A percentile compares a stretch with the other conserved stretches of the same genome.
phyloP scores from a whole-genome alignment of 2,113 vertebrate genomes.

The Otolemur garnettii region DNA sequence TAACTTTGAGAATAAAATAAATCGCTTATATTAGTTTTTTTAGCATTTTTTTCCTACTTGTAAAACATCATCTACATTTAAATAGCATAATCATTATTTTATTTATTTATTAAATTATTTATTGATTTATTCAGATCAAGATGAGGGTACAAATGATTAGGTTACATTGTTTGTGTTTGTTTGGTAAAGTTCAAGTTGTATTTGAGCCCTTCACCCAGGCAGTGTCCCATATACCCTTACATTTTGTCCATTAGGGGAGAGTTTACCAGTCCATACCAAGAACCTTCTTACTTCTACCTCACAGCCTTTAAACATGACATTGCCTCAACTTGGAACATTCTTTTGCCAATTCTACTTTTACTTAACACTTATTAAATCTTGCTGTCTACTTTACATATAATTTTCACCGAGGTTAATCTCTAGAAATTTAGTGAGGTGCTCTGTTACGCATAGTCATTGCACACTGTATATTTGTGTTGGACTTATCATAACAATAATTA shows the following conservation, averaged over 20 bases:
- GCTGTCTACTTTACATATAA: background rate
- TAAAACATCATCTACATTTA: slow-evolving; percentile 36
- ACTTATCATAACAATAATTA: slow-evolving; percentile 1
- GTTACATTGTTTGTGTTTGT: too few species aligned
- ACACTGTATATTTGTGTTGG: background rate
- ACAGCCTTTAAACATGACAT: background rate
- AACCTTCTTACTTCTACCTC: background rate
- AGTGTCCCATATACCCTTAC: too few species aligned
- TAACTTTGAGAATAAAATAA: slow-evolving; percentile 61
- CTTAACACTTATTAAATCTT: background rate
- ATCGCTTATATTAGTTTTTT: background rate
- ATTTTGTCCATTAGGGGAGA: too few species aligned
- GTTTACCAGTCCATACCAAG: too few species aligned
- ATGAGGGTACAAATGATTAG: too few species aligned
- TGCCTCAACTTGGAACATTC: background rate
- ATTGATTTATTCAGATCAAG: too few species aligned
- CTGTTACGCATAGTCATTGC: background rate
- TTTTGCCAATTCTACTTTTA: slow-evolving; percentile 20
- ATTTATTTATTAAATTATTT: background rate
- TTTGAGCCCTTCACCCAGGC: too few species aligned
- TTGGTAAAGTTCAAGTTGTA: too few species aligned
- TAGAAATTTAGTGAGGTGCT: background rate
- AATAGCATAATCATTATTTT: slow-evolving; percentile 35
- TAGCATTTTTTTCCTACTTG: background rate
- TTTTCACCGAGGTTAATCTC: background rate